Percentiles rank a stretch among this genome's conserved stretches.
Evolutionary conservation across 2,888 invertebrate genomes (phyloP).

Genomic region (Tuta absoluta): DNA sequence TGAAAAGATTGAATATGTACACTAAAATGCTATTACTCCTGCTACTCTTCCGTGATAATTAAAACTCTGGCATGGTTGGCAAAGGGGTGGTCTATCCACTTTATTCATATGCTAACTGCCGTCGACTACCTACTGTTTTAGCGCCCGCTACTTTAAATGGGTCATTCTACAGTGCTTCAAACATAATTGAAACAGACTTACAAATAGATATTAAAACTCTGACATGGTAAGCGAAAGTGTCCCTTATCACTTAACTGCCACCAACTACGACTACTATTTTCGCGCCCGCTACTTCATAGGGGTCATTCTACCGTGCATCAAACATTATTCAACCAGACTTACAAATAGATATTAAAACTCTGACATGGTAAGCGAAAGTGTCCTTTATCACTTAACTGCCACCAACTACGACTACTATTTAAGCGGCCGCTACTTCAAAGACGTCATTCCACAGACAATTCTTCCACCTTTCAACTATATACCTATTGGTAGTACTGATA

Average conservation of each 20-base stretch:
- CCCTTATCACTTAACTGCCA: neutral
- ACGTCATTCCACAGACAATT: neutral
- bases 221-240: too few species aligned
- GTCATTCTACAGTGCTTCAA: neutral
- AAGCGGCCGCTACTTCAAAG: slow-evolving; percentile 42
- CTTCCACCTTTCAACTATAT: too few species aligned
- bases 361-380: too few species aligned
- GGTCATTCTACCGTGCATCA: neutral
- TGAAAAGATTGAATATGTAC: too few species aligned
- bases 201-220: too few species aligned
- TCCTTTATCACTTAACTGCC: neutral
- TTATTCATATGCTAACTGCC: slow-evolving; percentile 76
- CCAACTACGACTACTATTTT: slow-evolving; percentile 55
- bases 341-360: too few species aligned
- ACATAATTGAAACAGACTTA: too few species aligned
- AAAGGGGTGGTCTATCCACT: slow-evolving; percentile 67
- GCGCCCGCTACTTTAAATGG: slow-evolving; percentile 38
- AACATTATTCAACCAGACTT: too few species aligned
- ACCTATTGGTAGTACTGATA: too few species aligned
- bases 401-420: slow-evolving; percentile 52
- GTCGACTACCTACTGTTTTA: slow-evolving; percentile 45
- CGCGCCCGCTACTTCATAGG: slow-evolving; percentile 40
- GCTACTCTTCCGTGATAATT: slow-evolving; percentile 56
- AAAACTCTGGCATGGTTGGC: slow-evolving; percentile 62
- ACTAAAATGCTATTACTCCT: slow-evolving; percentile 24